These are phyloP conservation scores for Bacillus rossius DNA, from an alignment of 1,140 invertebrate genomes.

Conservation along the genomic window DNA sequence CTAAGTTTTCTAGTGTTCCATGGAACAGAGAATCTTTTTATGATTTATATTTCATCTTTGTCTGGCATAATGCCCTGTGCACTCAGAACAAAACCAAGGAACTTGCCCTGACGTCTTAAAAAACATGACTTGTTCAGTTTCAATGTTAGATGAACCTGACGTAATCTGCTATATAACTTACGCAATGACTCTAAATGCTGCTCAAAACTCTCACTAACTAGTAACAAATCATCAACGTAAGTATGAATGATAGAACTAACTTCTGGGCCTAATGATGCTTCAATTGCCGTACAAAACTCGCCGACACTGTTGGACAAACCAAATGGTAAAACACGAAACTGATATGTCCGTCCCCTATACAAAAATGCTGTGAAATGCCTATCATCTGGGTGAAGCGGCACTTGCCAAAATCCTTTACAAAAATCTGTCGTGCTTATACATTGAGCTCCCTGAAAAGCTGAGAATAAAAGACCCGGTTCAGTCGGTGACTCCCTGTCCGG, in stretches of 20 bases:
- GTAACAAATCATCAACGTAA: slow-evolving; percentile 28
- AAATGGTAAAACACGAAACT: slow-evolving; percentile 34
- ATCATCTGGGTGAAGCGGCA: slow-evolving; percentile 27
- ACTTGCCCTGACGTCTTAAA: slow-evolving; percentile 10
- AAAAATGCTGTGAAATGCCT: slow-evolving; percentile 35
- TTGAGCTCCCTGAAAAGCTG: too few relatives aligned
- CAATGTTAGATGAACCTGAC: slow-evolving; percentile 23
- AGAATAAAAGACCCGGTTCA: slow-evolving; percentile 6
- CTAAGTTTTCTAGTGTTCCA: slow-evolving; percentile 8
- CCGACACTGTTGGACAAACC: slow-evolving; percentile 25
- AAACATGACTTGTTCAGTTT: slow-evolving; percentile 23
- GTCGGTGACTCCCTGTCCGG: slow-evolving; percentile 25
- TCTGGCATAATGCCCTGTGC: slow-evolving; percentile 9
- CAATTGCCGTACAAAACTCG: neutral
- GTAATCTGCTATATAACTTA: slow-evolving; percentile 17
- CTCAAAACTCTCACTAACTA: slow-evolving; percentile 19
- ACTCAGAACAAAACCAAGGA: slow-evolving; percentile 12
- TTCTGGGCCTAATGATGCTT: slow-evolving; percentile 1
- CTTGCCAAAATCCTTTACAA: slow-evolving; percentile 32
- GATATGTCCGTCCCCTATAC: slow-evolving; percentile 30
- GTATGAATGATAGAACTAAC: slow-evolving; percentile 14
- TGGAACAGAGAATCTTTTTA: slow-evolving; percentile 16
- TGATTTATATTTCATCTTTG: slow-evolving; percentile 2
- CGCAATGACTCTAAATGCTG: slow-evolving; percentile 23
- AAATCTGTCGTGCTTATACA: too few relatives aligned